Percentiles rank a stretch among this genome's conserved stretches.
phyloP scores from a whole-genome alignment of 2,888 invertebrate species.

The Tipula helvola region DNA sequence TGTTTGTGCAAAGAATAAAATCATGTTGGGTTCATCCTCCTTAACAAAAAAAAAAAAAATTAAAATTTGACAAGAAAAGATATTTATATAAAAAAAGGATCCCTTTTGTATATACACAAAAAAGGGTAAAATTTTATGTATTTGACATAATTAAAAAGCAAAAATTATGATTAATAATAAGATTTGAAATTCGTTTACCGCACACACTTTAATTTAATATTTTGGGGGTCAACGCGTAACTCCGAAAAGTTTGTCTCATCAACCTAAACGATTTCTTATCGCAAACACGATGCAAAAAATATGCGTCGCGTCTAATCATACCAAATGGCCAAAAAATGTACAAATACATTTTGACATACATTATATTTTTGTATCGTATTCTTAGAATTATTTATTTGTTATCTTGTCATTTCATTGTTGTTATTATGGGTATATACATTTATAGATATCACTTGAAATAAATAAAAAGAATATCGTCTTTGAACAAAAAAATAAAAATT shows the following conservation, averaged over 20 bases:
- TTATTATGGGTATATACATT: background rate
- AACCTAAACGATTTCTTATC: background rate
- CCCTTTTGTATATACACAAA: background rate
- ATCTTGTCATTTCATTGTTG: background rate
- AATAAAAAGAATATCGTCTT: background rate
- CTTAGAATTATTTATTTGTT: background rate
- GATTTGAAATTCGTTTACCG: background rate
- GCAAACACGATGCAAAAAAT: background rate
- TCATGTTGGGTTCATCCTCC: slow-evolving; percentile 4
- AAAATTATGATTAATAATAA: background rate
- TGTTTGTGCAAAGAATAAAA: background rate
- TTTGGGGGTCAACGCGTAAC: background rate
- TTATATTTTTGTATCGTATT: background rate
- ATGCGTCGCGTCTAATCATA: background rate
- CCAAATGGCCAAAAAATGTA: background rate
- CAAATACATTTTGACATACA: background rate
- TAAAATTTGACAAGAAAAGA: background rate
- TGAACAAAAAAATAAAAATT: background rate
- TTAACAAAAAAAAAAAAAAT: background rate
- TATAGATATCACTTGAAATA: background rate
- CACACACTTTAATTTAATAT: background rate
- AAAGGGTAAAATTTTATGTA: background rate
- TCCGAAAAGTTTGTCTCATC: background rate
- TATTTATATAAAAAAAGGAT: background rate
- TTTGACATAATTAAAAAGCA: background rate